Evolutionary conservation across 2,113 vertebrate species (phyloP).

Genomic region (Oncorhynchus tshawytscha): DNA sequence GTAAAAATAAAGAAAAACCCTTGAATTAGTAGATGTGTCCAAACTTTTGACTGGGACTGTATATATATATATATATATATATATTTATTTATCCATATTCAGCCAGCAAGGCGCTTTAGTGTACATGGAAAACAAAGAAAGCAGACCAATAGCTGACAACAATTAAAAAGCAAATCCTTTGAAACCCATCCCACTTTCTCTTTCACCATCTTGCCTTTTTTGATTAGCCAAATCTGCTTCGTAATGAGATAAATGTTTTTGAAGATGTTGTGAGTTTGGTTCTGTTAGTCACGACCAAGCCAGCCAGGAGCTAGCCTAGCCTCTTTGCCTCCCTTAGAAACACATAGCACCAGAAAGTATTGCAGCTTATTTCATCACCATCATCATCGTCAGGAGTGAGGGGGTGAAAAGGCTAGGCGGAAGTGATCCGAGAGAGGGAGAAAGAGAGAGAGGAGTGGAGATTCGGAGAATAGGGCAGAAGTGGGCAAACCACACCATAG

Average conservation of each 20-base stretch:
- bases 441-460: conserved; percentile 5
- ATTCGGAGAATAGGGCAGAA: conserved; percentile 29
- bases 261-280: conserved; percentile 70
- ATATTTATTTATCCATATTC: conserved; percentile 10
- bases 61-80: too few relatives aligned
- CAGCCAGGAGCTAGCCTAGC: conserved; percentile 74
- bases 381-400: conserved; percentile 75
- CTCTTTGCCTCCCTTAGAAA: conserved; percentile 63
- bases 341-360: conserved; percentile 72
- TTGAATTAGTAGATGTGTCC: too few relatives aligned
- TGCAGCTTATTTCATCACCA: conserved; percentile 81
- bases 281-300: conserved; percentile 76
- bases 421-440: conserved; percentile 50
- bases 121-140: conserved; percentile 41
- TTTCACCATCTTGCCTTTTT: conserved; percentile 25
- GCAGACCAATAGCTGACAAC: conserved; percentile 39
- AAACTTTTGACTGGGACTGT: too few relatives aligned
- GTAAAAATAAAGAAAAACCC: too few relatives aligned
- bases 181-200: conserved; percentile 50
- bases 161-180: conserved; percentile 59
- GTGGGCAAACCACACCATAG: not conserved
- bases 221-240: conserved; percentile 73
- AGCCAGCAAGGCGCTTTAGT: conserved; percentile 19
- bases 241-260: conserved; percentile 78
- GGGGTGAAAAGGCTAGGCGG: conserved; percentile 75